phyloP scores from a whole-genome alignment of 2,797 vertebrate species.

The Trachops cirrhosus region DNA sequence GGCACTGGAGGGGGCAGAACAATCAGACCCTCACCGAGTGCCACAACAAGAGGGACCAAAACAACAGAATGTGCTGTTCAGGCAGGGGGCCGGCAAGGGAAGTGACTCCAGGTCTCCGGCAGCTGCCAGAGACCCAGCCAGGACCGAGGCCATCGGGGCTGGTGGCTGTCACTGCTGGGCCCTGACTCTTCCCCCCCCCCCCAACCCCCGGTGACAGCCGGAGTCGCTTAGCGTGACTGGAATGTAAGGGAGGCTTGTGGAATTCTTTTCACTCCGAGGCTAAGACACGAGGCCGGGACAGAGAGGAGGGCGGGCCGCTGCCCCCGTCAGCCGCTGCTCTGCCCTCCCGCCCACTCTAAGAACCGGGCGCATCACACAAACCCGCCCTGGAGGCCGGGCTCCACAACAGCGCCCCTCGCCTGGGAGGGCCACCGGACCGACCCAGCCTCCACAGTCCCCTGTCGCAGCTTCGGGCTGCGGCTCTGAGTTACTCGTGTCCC shows the following conservation, averaged over 20 bases:
- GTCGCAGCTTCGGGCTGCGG: not conserved
- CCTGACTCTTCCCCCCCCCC: not conserved
- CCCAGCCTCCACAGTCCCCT: not conserved
- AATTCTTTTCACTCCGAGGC: not conserved
- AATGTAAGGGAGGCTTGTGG: not conserved
- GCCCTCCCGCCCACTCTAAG: not conserved
- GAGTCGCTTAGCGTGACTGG: not conserved
- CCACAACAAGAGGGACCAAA: not conserved
- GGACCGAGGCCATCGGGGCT: not conserved
- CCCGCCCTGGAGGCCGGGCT: not conserved
- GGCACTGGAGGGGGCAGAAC: not conserved
- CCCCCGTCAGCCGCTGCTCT: not conserved
- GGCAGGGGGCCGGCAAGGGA: not conserved
- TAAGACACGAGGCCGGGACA: not conserved
- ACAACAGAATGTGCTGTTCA: not conserved
- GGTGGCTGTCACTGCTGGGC: not conserved
- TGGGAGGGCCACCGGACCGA: not conserved
- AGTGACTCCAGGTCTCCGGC: not conserved
- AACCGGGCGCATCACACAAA: not conserved
- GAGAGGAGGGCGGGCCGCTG: not conserved
- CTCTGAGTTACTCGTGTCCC: not conserved
- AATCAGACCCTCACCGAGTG: not conserved
- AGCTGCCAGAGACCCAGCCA: not conserved
- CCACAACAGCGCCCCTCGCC: not conserved
- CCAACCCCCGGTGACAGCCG: not conserved